A percentile compares a stretch with the other conserved stretches of the same genome.
Conservation (phyloP, 2,888 invertebrate species). For the Lissocephala sabroskyi region DNA sequence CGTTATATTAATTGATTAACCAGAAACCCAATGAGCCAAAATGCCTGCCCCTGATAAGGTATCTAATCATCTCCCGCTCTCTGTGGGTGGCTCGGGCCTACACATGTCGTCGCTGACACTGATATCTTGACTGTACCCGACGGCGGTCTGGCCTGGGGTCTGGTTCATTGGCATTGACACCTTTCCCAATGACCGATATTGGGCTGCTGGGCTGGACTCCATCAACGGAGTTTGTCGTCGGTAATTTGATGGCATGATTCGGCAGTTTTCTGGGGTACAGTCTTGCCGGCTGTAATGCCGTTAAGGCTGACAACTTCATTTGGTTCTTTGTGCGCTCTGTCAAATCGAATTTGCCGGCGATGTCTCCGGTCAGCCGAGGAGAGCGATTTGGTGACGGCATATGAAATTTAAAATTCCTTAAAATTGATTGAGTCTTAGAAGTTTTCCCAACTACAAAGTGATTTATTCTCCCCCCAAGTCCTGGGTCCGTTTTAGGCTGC, state of each 20-base stretch:
- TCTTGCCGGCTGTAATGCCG: constrained; percentile 7
- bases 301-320: constrained; percentile 9
- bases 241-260: constrained; percentile 44
- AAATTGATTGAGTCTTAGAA: too few relatives aligned
- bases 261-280: constrained; percentile 18
- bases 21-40: neutral
- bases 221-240: constrained; percentile 1
- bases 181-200: constrained; percentile 19
- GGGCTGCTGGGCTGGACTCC: neutral
- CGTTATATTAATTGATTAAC: constrained; percentile 28
- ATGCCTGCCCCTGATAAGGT: neutral
- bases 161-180: constrained; percentile 10
- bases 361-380: neutral
- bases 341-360: constrained; percentile 10
- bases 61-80: neutral
- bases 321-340: too few relatives aligned
- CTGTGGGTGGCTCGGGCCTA: neutral
- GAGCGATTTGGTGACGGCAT: neutral
- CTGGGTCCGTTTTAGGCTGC: too few relatives aligned
- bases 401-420: neutral
- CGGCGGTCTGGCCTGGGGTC: too few relatives aligned
- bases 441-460: too few relatives aligned
- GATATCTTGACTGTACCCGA: neutral
- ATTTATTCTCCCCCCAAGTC: too few relatives aligned
- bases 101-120: neutral